A percentile compares a stretch with the other conserved stretches of the same genome.
phyloP scores from a whole-genome alignment of 2,113 vertebrate genomes.

The Oriolus oriolus region DNA sequence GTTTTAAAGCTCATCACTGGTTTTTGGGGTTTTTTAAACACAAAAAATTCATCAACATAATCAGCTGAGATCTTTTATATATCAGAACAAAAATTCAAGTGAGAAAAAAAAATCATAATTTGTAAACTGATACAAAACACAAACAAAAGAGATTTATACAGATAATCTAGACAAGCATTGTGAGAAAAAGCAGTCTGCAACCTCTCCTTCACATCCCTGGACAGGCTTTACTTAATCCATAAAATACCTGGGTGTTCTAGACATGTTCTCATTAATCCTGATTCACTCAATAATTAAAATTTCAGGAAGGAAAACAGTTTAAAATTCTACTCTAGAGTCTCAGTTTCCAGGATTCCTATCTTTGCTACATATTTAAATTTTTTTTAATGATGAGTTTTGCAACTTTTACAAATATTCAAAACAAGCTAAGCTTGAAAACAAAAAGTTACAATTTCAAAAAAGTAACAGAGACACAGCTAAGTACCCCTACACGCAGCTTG shows the following conservation, averaged over 20 bases:
- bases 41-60: background rate
- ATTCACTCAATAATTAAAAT: background rate
- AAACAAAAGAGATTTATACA: background rate
- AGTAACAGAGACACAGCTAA: background rate
- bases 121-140: background rate
- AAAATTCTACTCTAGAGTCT: background rate
- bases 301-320: background rate
- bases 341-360: background rate
- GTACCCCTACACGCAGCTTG: background rate
- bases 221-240: background rate
- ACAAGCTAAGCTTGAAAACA: background rate
- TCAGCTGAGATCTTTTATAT: background rate
- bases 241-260: background rate
- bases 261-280: background rate
- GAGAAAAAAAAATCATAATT: background rate
- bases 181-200: background rate
- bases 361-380: background rate
- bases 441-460: background rate
- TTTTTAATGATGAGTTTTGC: background rate
- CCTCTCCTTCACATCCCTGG: background rate
- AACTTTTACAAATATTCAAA: background rate
- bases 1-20: background rate
- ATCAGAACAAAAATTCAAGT: background rate
- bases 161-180: background rate
- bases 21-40: background rate